A percentile compares a stretch with the other conserved stretches of the same genome.
Conservation (phyloP, 2,113 vertebrate species). For the Meleagris gallopavo region DNA sequence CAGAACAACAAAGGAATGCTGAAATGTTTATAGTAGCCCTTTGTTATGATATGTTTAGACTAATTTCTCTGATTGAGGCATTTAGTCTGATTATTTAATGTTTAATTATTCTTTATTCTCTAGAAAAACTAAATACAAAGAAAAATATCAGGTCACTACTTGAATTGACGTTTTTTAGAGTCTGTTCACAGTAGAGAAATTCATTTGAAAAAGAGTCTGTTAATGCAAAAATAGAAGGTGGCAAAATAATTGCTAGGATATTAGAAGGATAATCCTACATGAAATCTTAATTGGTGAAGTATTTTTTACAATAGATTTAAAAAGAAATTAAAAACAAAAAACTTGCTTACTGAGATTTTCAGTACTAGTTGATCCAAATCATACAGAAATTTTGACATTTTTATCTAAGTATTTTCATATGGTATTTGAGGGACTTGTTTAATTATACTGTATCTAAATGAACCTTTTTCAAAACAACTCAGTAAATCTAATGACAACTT, state of each 20-base stretch:
- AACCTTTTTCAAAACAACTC: not conserved
- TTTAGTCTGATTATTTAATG: not conserved
- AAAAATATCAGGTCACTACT: not conserved
- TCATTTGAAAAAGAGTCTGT: not conserved
- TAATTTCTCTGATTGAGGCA: conserved; percentile 35
- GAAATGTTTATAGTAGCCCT: conserved; percentile 49
- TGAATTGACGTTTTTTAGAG: not conserved
- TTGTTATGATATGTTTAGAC: conserved; percentile 23
- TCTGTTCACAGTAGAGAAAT: not conserved
- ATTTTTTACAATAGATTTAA: not conserved
- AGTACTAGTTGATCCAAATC: not conserved
- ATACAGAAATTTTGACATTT: not conserved
- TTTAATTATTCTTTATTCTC: not conserved
- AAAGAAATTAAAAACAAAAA: not conserved
- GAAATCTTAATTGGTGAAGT: not conserved
- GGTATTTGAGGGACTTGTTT: not conserved
- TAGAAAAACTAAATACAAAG: not conserved
- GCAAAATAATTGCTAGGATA: not conserved
- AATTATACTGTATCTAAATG: not conserved
- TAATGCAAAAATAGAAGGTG: not conserved
- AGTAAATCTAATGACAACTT: not conserved
- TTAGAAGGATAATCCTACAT: not conserved
- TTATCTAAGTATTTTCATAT: not conserved
- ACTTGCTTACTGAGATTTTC: not conserved
- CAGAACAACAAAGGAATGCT: conserved; percentile 35